Evolutionary conservation across 2,113 vertebrate species (phyloP), one percentile per base, ranked within the genome.

Genomic region (Verasper variegatus): DNA sequence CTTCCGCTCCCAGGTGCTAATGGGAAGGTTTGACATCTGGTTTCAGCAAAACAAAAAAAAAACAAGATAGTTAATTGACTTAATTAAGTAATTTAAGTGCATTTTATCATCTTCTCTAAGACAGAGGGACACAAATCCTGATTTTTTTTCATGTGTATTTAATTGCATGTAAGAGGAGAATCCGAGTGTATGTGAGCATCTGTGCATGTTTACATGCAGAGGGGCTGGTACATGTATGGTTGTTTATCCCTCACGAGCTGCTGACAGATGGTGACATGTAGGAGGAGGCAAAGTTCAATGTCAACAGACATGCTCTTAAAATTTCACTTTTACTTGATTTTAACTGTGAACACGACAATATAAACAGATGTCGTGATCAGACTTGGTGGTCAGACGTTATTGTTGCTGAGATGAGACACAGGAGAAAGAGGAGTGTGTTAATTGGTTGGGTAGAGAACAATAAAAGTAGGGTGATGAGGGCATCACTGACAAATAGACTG

Each of bases 401-500:
- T 57, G 26, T n/a, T 26, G 27, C 57, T 58, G 3, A 26, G 70
- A 40, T 35, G 9, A 71, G 69, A 20, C 55, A 18, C 11, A 67
- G 35, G 35, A 5, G 35, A 9, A 37, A 37, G 15, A 69, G 20
- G 18, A 52, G 51, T 45, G 66, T 66, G 37, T 60, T 3, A 18
- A 60, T 69, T 76, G 45, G 37, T 24, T 27, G 17, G 40, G 31
- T 1, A 21, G 26, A 58, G 73, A 58, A 17, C 65, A 61, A 73
- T 78, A 76, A 85, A 82, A 72, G 60, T 27, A 21, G 2, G 61
- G 47, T 67, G 63, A 68, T 73, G 49, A 74, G 79, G 64, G 6
- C 17, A 35, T 78, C 72, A 66, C 76, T 76, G 65, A 65, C 49
- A 81, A 66, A 82, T 47, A 69, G n/a, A 67, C 24, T 47, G 24